phyloP scores from a whole-genome alignment of 2,113 vertebrate genomes.

The Xyrauchen texanus region DNA sequence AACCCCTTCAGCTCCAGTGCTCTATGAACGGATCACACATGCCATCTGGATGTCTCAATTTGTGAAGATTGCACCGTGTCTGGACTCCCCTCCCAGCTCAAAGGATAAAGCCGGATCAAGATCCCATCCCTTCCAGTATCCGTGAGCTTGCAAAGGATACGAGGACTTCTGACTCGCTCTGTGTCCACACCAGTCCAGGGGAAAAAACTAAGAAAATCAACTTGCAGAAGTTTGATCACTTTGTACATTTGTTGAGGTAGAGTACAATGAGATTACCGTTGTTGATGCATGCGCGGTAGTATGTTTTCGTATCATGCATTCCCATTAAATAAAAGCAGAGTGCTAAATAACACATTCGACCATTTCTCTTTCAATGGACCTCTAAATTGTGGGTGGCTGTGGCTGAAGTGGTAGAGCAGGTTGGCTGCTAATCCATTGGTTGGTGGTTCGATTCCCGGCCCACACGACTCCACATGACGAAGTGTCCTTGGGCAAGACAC shows the following conservation, averaged over 20 bases:
- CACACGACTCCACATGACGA: too few species aligned
- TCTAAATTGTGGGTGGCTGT: too few species aligned
- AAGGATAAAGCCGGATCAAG: conserved; percentile 44
- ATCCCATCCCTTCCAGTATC: conserved; percentile 30
- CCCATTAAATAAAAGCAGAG: too few species aligned
- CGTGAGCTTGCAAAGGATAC: conserved; percentile 7
- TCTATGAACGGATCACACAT: conserved; percentile 21
- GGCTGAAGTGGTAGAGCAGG: too few species aligned
- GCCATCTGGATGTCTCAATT: conserved; percentile 52
- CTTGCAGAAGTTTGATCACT: not conserved
- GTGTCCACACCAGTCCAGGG: not conserved
- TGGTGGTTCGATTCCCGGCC: too few species aligned
- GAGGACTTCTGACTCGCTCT: conserved; percentile 1
- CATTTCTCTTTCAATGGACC: not conserved
- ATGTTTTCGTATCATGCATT: too few species aligned
- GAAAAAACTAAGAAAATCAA: not conserved
- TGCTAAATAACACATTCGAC: too few species aligned
- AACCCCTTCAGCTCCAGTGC: not conserved
- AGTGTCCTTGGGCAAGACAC: too few species aligned
- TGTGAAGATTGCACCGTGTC: conserved; percentile 29
- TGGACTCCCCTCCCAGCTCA: conserved; percentile 37
- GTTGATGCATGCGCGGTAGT: too few species aligned
- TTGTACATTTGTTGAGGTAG: not conserved
- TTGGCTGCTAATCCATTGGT: too few species aligned
- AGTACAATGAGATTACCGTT: not conserved